Evolutionary conservation across 2,797 vertebrate species (phyloP).

Genomic region (Melanotaenia pygmaea): DNA sequence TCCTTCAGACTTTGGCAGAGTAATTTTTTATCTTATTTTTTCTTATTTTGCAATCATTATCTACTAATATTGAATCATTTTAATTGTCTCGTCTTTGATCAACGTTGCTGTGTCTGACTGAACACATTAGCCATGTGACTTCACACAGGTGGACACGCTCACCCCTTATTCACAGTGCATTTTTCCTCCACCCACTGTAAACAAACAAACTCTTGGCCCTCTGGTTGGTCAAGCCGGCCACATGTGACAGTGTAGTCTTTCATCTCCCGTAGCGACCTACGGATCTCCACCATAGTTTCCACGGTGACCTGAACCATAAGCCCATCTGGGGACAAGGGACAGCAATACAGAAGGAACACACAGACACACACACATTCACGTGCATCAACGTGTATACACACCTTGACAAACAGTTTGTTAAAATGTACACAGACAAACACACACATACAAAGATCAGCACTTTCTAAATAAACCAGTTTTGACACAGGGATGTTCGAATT

Average conservation of each 20-base stretch:
- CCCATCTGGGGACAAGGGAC: constrained; percentile 87
- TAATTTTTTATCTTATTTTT: background rate
- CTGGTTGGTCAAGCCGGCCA: constrained; percentile 91
- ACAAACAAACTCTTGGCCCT: constrained; percentile 94
- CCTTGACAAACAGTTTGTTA: constrained; percentile 70
- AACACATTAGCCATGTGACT: constrained; percentile 21
- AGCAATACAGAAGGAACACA: constrained; percentile 75
- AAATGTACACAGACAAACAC: constrained; percentile 70
- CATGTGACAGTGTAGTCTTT: constrained; percentile 95
- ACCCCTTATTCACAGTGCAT: constrained; percentile 95
- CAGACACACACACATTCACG: constrained; percentile 36
- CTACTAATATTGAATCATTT: background rate
- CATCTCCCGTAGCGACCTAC: constrained; percentile 94
- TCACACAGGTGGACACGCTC: constrained; percentile 58
- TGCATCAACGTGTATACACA: constrained; percentile 53
- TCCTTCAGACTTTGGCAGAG: background rate
- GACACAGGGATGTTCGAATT: constrained; percentile 34
- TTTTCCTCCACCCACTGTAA: constrained; percentile 97
- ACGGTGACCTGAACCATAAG: constrained; percentile 98
- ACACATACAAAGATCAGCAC: constrained; percentile 70
- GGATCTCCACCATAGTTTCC: constrained; percentile 94
- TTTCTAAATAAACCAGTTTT: constrained; percentile 59
- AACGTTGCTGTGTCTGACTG: background rate
- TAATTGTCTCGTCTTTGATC: background rate
- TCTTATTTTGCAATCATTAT: background rate